A percentile compares a stretch with the other conserved stretches of the same genome.
phyloP scores from a whole-genome alignment of 2,888 invertebrate genomes.

The Balanococcus diminutus region DNA sequence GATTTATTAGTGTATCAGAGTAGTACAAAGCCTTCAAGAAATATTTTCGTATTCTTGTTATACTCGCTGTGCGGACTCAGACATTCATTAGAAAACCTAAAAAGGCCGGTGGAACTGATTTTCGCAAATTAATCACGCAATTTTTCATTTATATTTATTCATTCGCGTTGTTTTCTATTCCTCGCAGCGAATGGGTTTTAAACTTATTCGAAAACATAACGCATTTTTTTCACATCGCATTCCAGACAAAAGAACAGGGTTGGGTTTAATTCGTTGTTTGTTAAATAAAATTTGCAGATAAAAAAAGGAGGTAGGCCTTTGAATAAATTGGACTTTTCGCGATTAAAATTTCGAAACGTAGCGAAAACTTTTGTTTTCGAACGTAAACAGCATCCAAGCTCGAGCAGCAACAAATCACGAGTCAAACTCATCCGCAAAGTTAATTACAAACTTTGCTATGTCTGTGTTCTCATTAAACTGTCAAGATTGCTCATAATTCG shows the following conservation, averaged over 20 bases:
- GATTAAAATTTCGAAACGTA: constrained; percentile 9
- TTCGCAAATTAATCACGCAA: not conserved
- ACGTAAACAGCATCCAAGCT: not conserved
- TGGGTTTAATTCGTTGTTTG: not conserved
- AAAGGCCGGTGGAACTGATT: not conserved
- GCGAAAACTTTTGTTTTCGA: not conserved
- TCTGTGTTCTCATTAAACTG: constrained; percentile 30
- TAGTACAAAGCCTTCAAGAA: not conserved
- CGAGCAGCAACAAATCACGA: constrained; percentile 5
- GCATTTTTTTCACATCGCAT: not conserved
- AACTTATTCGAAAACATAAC: not conserved
- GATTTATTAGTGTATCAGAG: not conserved
- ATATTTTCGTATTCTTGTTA: not conserved
- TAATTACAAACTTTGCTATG: constrained; percentile 35
- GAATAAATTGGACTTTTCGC: constrained; percentile 19
- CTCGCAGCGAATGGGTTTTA: not conserved
- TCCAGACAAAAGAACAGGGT: not conserved
- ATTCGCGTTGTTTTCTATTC: not conserved
- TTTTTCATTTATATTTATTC: not conserved
- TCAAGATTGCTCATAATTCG: constrained; percentile 36
- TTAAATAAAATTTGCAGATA: constrained; percentile 19
- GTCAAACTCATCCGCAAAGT: constrained; percentile 30
- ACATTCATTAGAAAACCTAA: not conserved
- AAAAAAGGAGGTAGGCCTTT: not conserved
- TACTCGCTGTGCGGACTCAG: not conserved